Evolutionary conservation across 2,888 invertebrate genomes (phyloP).

Genomic region (Apodemia hepburni): DNA sequence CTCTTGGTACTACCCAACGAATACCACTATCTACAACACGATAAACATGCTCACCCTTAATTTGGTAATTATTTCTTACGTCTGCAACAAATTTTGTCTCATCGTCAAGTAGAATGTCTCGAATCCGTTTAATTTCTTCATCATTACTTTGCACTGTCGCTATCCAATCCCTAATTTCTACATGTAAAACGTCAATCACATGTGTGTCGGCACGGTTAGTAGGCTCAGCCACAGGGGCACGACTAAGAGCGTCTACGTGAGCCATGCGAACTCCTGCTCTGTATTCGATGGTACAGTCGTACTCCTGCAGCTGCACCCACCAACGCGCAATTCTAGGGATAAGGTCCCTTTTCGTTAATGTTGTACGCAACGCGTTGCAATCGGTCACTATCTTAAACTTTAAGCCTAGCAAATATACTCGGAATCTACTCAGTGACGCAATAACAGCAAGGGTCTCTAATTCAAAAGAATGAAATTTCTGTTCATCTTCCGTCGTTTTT

Average conservation of each 20-base stretch:
- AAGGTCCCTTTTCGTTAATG: neutral
- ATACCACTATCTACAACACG: conserved; percentile 20
- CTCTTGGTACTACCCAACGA: conserved; percentile 34
- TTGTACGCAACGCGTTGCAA: neutral
- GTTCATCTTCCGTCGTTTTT: conserved; percentile 4
- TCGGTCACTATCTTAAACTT: conserved; percentile 3
- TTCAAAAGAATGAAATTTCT: neutral
- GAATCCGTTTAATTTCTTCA: conserved; percentile 26
- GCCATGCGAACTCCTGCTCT: neutral
- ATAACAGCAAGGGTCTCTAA: neutral
- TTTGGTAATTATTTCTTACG: conserved; percentile 29
- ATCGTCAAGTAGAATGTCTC: conserved; percentile 20
- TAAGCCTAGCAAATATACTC: conserved; percentile 12
- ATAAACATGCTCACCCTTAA: conserved; percentile 28
- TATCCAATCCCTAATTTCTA: conserved; percentile 16
- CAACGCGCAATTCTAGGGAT: conserved; percentile 1
- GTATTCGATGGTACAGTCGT: conserved; percentile 1
- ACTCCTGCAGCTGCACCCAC: neutral
- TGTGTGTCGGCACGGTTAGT: neutral
- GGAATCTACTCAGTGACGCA: neutral
- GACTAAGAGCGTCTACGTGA: neutral
- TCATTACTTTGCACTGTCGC: conserved; percentile 17
- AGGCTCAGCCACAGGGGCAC: neutral
- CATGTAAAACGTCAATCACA: neutral
- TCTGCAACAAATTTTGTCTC: conserved; percentile 20